phyloP scores from a whole-genome alignment of 2,888 invertebrate species.

The Teinopalpus imperialis region DNA sequence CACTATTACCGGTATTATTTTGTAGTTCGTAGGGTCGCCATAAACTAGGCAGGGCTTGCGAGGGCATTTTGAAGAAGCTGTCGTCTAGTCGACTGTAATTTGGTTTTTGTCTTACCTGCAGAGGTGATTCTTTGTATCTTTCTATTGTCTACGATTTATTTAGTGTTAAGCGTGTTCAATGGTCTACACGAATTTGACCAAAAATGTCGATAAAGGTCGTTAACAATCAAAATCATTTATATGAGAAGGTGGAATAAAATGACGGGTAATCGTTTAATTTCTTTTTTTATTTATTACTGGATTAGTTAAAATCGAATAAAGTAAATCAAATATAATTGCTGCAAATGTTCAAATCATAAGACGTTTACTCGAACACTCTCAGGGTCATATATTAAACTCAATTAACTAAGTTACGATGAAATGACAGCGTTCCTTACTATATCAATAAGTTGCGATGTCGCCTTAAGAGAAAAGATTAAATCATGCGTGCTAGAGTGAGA shows the following conservation, averaged over 20 bases:
- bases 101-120: constrained; percentile 11
- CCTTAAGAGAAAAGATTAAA: constrained; percentile 70
- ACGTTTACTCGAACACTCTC: background rate
- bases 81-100: constrained; percentile 13
- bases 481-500: constrained; percentile 55
- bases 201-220: background rate
- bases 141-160: too few relatives aligned
- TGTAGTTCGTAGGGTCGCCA: constrained; percentile 55
- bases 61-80: constrained; percentile 38
- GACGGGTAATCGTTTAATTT: too few relatives aligned
- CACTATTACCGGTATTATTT: constrained; percentile 46
- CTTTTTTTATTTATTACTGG: too few relatives aligned
- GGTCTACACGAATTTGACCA: too few relatives aligned
- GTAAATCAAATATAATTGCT: too few relatives aligned
- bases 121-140: constrained; percentile 1
- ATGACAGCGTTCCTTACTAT: constrained; percentile 27
- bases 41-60: constrained; percentile 61
- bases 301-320: too few relatives aligned
- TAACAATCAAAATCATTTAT: background rate
- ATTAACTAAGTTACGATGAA: constrained; percentile 18
- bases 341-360: too few relatives aligned
- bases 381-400: constrained; percentile 14
- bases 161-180: too few relatives aligned
- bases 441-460: constrained; percentile 47
- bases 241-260: background rate